Evolutionary conservation across 92 coral and sea anemone species (phyloP).

Genomic region (Paramuricea clavata): DNA sequence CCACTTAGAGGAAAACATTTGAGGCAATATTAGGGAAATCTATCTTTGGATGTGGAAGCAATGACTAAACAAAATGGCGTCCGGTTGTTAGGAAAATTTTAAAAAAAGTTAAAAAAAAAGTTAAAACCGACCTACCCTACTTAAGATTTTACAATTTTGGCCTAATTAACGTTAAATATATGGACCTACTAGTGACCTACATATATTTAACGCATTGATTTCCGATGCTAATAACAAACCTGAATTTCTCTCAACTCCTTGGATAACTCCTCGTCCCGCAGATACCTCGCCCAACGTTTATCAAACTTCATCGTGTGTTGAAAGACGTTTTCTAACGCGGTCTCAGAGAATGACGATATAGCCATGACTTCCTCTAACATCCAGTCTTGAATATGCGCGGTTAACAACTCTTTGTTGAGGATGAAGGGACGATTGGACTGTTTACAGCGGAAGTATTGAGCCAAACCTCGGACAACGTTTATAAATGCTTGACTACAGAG

Average conservation of each 20-base stretch:
- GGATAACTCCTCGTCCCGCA: conserved; percentile 74
- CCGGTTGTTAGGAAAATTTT: too few relatives aligned
- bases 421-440: conserved; percentile 66
- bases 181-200: too few relatives aligned
- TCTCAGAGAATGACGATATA: conserved; percentile 80
- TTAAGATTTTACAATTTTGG: too few relatives aligned
- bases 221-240: too few relatives aligned
- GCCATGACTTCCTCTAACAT: conserved; percentile 83
- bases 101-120: too few relatives aligned
- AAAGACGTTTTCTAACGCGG: conserved; percentile 75
- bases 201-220: too few relatives aligned
- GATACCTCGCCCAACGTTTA: conserved; percentile 72
- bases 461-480: conserved; percentile 89
- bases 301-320: conserved; percentile 84
- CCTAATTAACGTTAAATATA: too few relatives aligned
- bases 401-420: conserved; percentile 65
- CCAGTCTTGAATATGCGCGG: conserved; percentile 83
- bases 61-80: too few relatives aligned
- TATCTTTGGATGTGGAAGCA: too few relatives aligned
- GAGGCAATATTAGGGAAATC: too few relatives aligned
- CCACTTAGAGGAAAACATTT: too few relatives aligned
- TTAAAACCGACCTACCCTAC: too few relatives aligned
- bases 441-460: conserved; percentile 80
- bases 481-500: conserved; percentile 91
- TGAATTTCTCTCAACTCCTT: conserved; percentile 79